phyloP scores from a whole-genome alignment of 2,888 invertebrate genomes.

The Esperia sulphurella region DNA sequence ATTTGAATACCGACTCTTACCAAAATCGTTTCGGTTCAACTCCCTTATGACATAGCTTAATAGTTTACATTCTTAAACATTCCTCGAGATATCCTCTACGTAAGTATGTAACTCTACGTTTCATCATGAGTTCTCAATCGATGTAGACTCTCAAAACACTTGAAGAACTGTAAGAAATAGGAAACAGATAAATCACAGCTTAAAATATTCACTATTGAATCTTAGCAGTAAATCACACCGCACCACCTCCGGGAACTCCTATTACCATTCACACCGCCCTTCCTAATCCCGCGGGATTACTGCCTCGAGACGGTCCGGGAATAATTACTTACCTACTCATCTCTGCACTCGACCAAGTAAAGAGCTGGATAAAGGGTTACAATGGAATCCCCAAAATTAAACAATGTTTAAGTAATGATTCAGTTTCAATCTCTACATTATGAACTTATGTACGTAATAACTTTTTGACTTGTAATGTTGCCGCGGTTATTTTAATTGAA shows the following conservation, averaged over 20 bases:
- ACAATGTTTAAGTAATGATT: constrained; percentile 23
- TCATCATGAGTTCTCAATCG: too few relatives aligned
- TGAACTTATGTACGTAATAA: too few relatives aligned
- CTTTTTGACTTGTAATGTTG: too few relatives aligned
- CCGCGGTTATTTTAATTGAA: too few relatives aligned
- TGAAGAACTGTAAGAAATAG: constrained; percentile 39
- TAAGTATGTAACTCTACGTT: too few relatives aligned
- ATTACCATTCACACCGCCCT: constrained; percentile 77
- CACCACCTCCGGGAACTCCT: constrained; percentile 68
- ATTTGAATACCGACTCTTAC: too few relatives aligned
- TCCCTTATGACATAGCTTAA: too few relatives aligned
- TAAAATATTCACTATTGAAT: constrained; percentile 78
- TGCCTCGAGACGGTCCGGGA: constrained; percentile 68
- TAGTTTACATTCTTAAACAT: too few relatives aligned
- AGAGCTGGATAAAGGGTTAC: constrained; percentile 34
- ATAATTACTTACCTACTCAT: constrained; percentile 75
- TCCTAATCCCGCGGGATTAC: constrained; percentile 75
- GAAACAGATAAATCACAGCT: constrained; percentile 63
- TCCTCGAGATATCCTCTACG: too few relatives aligned
- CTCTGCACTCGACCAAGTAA: constrained; percentile 49
- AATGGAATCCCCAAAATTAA: constrained; percentile 32
- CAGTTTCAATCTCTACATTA: not conserved
- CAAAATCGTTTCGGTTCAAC: too few relatives aligned
- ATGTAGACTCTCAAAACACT: not conserved
- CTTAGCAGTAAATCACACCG: constrained; percentile 76